These are phyloP conservation scores for Tragelaphus strepsiceros DNA, from an alignment of 2,113 vertebrate species.

Conservation along the genomic window DNA sequence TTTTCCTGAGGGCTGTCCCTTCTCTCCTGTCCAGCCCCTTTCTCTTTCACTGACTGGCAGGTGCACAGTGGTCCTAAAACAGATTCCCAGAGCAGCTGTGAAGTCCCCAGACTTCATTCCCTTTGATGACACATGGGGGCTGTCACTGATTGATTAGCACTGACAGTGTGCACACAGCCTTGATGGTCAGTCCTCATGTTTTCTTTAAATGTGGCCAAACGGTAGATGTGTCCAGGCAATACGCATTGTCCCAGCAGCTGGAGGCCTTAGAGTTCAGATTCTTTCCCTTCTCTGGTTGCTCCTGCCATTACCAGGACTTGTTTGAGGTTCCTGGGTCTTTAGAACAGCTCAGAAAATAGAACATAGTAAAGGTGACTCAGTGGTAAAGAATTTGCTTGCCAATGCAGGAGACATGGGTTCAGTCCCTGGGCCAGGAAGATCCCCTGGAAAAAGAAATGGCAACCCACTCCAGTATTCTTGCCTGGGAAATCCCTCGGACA, in stretches of 20 bases:
- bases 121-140: background rate
- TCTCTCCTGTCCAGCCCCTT: background rate
- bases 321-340: background rate
- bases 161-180: background rate
- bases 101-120: background rate
- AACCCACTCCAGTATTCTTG: background rate
- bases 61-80: background rate
- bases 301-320: background rate
- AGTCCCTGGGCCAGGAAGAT: background rate
- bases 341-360: background rate
- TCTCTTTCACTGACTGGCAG: background rate
- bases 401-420: background rate
- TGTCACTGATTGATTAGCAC: background rate
- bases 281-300: background rate
- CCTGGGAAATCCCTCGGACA: background rate
- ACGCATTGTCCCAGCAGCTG: background rate
- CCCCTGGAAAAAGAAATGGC: background rate
- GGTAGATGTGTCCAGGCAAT: background rate
- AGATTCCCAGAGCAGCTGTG: background rate
- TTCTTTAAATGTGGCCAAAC: background rate
- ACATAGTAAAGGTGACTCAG: background rate
- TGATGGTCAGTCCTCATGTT: background rate
- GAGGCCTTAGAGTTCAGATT: background rate
- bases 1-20: background rate
- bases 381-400: background rate